Evolutionary conservation across 2,113 vertebrate genomes (phyloP), one percentile per base, ranked within the genome.

Genomic region (Marcusenius ussheri): DNA sequence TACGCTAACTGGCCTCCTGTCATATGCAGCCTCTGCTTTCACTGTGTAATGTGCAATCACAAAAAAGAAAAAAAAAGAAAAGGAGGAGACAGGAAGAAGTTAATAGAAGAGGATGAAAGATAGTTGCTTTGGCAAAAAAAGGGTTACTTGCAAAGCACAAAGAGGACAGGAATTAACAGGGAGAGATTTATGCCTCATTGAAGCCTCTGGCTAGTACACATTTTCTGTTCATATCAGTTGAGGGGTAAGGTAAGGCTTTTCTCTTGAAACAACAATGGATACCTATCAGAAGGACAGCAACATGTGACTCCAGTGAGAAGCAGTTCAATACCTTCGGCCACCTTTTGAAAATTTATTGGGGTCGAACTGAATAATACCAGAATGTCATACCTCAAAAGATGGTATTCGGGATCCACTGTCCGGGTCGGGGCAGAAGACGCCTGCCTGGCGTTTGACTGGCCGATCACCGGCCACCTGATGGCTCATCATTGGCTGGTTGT

Each of bases 381-480:
- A 24, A 84, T 45, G 19, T 39, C 95, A 95, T 91, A 98, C 98
- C 97, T 99, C 98, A 93, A 97, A 99, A 1, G 95, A 94, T n/a
- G 94, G 92, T 91, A 97, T 96, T 92, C 98, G 96, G 93, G 96
- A 94, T 83, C 94, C 91, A 49, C 95, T 93, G n/a, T 99, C 98
- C 94, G 97, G 98, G 83, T 98, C 97, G 0, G 96, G 92, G 91
- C 96, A 97, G 93, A 97, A 96, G 9, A 96, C 96, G 27, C 96
- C 96, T 2, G 96, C 96, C 35, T 95, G 93, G 87, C 98, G 96
- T 91, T 98, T 98, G 89, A 93, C 95, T 95, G 97, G 94, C 91
- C 96, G 96, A 90, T 97, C 96, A 92, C 95, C 91, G 49, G 90
- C 94, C 0, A 95, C 91, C 90, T 96, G 97, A 90, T 96, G 97